Evolutionary conservation across 2,113 vertebrate genomes (phyloP).

Genomic region (Sinocyclocheilus rhinocerous): DNA sequence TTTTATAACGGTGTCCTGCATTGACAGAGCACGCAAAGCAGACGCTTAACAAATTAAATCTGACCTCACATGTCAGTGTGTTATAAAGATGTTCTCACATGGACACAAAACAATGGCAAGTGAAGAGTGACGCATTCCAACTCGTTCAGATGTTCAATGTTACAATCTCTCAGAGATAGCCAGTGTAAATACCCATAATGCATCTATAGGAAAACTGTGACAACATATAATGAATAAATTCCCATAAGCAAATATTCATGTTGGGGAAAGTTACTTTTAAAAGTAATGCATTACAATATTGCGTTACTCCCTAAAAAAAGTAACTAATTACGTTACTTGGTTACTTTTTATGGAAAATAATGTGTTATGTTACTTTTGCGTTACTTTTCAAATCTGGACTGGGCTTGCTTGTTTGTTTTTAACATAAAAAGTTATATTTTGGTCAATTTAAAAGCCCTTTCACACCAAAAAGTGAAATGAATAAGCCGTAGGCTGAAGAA

Average conservation of each 20-base stretch:
- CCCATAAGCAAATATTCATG: constrained; percentile 13
- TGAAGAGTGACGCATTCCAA: neutral
- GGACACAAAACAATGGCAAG: constrained; percentile 1
- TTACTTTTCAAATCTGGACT: no score
- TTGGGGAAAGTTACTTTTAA: neutral
- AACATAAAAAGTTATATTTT: no score
- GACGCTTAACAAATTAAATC: neutral
- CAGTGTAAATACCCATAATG: constrained; percentile 16
- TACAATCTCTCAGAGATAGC: constrained; percentile 9
- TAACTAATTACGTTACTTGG: no score
- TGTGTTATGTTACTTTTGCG: no score
- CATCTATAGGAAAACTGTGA: constrained; percentile 5
- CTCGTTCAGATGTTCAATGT: neutral
- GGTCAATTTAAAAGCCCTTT: no score
- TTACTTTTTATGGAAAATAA: no score
- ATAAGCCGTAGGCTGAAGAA: no score
- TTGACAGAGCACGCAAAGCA: constrained; percentile 19
- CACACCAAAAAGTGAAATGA: no score
- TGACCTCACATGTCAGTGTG: neutral
- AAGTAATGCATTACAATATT: no score
- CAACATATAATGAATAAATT: neutral
- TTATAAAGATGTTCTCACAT: neutral
- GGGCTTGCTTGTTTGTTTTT: no score
- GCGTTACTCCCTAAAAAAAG: no score
- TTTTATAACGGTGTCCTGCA: constrained; percentile 41